Evolutionary conservation across 2,888 invertebrate genomes (phyloP), one percentile per base, ranked within the genome.

Genomic region (Drosophila prostipennis): DNA sequence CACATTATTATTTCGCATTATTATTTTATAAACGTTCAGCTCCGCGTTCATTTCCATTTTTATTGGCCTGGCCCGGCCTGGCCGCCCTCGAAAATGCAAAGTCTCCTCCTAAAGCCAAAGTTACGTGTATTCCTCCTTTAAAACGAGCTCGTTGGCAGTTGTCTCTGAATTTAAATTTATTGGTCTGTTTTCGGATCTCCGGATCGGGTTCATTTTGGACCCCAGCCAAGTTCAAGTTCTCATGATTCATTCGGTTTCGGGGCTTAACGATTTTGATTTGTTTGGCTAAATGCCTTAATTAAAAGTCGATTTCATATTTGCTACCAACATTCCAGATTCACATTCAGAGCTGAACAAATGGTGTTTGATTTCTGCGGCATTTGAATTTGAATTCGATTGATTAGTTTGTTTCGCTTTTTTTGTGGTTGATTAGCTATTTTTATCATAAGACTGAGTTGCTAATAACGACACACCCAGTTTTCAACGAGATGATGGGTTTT

Each of bases 1-100:
- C 87, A 87, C 86, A 90, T 89, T 89, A 89, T 87, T 85, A 86
- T 85, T 84, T 89, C 79, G 80, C 80, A 89, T 90, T 90, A 89
- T 86, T 89, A 89, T 90, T 90, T 89, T 90, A 87, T 81, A 90
- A 89, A 88, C 90, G 89, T 84, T 88, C 75, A 76, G 64, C 59
- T 45, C 52, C 68, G 40, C 64, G 78, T 78, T 89, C 78, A 84
- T 87, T 89, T 90, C 87, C 83, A 90, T 87, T 89, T 89, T 90
- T 90, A 87, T 89, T 90, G 90, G 84, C 68, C 87, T 19, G 42
- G 42, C 37, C 42, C 5, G 34, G 34, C 34, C 34, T 34, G 34
- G 34, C 32, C 32, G 83, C 82, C 58, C 78, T 87, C 78, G 79
- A 85, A 87, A 84, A 78, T 74, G 79, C 85, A 72, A 69, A 77